Conservation (phyloP, 92 coral and sea anemone genomes). For the Zoanthus gigantus region DNA sequence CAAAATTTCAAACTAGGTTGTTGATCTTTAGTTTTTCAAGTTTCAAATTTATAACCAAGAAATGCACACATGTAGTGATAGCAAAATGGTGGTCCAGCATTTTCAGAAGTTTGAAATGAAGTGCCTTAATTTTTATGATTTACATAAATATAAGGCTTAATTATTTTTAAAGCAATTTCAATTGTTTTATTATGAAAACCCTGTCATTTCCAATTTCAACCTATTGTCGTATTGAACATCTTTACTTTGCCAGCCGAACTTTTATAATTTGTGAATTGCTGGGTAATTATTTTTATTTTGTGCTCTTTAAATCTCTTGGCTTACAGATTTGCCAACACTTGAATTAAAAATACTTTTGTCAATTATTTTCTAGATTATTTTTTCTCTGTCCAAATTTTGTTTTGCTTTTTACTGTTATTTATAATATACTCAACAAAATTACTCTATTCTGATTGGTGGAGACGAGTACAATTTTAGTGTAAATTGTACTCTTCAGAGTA, state of each 20-base stretch:
- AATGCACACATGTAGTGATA: not conserved
- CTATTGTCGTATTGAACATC: not conserved
- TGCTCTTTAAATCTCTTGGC: not conserved
- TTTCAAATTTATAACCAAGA: not conserved
- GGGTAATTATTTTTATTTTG: not conserved
- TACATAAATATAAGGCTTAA: no score
- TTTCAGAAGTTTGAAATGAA: not conserved
- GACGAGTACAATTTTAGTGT: no score
- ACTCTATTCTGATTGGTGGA: no score
- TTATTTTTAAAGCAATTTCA: not conserved
- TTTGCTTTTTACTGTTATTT: not conserved
- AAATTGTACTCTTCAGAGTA: no score
- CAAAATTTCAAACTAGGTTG: not conserved
- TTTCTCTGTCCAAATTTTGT: not conserved
- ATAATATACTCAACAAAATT: no score
- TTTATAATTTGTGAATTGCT: not conserved
- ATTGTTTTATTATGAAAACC: not conserved
- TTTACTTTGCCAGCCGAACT: no score
- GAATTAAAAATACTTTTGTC: not conserved
- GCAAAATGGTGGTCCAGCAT: not conserved
- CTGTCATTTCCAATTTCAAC: conserved; percentile 1
- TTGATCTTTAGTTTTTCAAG: no score
- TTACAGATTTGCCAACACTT: not conserved
- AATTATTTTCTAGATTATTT: not conserved
- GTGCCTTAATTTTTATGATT: not conserved